Evolutionary conservation across 2,888 invertebrate genomes (phyloP).

Genomic region (Podotricha telesiphe): DNA sequence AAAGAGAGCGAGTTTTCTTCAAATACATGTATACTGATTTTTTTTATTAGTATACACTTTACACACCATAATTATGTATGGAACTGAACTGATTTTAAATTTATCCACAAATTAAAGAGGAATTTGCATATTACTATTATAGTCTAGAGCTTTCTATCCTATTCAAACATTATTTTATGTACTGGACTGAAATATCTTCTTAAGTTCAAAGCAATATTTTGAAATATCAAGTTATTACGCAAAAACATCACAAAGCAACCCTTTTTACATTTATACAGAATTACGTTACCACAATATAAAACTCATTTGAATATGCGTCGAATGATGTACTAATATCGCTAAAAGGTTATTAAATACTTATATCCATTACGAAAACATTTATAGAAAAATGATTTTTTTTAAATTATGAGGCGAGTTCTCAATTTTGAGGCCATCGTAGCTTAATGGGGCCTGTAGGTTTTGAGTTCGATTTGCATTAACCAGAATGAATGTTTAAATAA

Average conservation of each 20-base stretch:
- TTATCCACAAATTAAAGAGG: neutral
- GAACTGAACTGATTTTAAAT: too few species aligned
- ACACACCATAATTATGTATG: too few species aligned
- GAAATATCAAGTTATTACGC: conserved; percentile 6
- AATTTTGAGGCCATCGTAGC: too few species aligned
- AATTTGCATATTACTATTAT: neutral
- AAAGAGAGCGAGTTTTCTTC: too few species aligned
- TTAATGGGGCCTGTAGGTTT: neutral
- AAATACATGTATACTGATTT: too few species aligned
- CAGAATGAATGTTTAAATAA: too few species aligned
- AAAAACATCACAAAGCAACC: conserved; percentile 15
- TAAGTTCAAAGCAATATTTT: conserved; percentile 8
- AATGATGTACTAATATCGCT: conserved; percentile 19
- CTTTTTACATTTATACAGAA: conserved; percentile 18
- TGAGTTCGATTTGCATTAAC: neutral
- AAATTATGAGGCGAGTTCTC: too few species aligned
- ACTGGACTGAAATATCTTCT: neutral
- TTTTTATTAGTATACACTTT: too few species aligned
- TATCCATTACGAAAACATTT: neutral
- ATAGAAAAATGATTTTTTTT: neutral
- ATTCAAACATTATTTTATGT: neutral
- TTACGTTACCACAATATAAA: conserved; percentile 18
- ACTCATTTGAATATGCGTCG: conserved; percentile 22
- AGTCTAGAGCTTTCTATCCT: neutral
- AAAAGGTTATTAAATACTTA: conserved; percentile 23